Base-by-base conservation (phyloP, 1,140 invertebrate genomes). In the Euglossa dilemma region DNA sequence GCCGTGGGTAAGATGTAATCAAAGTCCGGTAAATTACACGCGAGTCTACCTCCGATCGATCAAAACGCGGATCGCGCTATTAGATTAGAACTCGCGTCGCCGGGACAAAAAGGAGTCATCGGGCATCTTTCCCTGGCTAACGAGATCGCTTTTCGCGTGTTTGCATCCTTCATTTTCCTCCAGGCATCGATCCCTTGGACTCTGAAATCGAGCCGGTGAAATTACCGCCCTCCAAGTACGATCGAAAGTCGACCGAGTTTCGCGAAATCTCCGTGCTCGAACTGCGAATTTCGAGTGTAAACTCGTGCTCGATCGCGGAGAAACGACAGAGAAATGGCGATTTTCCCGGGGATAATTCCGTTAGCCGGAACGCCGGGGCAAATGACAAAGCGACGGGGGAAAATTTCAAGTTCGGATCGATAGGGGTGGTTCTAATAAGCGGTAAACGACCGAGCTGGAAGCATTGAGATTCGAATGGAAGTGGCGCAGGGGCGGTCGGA, bases 1-100 rank as follows among this genome's bases (percentile, higher is more conserved):
- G 20, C 28, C 5, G 59, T 28, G 43, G 72, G 45, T 28, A 74
- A 75, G 59, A 81, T 81, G 50, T 81, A 75, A 81, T 81, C 79
- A 56, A 81, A 74, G 43, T 43, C 36, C 25, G 9, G n/a, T 47
- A 66, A 66, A 74, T 81, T 81, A 66, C 69, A 81, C 59, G 59
- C 71, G 59, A 66, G 71, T 56, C 71, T 74, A 74, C 36, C 50
- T 74, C 16, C 71, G 52, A 61, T 74, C 47, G 36, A 74, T 74
- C 79, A 56, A 36, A 64, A 45, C 61, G n/a, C 43, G 52, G 77
- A 71, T 70, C 56, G 18, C 25, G 43, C 47, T 72, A 63, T 74
- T 45, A 75, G 50, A 81, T 74, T 64, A 56, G 57, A 25, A 23
- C 47, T 23, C 8, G 45, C 47, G 36, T 56, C 18, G 43, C 36